A percentile compares a stretch with the other conserved stretches of the same genome.
phyloP scores from a whole-genome alignment of 2,888 invertebrate species.

The Petrolisthes manimaculis region DNA sequence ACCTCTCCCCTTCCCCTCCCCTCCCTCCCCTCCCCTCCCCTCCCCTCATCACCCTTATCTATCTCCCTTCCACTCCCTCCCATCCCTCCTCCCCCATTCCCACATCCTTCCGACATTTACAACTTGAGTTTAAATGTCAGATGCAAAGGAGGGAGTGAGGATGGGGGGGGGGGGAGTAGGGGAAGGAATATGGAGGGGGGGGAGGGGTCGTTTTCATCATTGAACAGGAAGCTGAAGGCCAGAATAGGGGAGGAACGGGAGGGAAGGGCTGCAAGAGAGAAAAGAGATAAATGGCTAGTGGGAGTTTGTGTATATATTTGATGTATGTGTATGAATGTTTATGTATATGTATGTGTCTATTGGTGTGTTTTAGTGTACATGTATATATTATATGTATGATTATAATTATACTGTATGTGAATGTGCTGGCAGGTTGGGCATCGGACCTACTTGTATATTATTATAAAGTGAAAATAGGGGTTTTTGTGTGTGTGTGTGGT shows the following conservation, averaged over 20 bases:
- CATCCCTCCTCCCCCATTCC: background rate
- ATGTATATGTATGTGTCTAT: no score
- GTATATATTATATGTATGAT: no score
- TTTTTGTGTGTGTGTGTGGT: no score
- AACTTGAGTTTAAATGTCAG: background rate
- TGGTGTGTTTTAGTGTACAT: no score
- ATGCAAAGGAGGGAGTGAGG: background rate
- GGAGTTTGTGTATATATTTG: background rate
- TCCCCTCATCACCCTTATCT: background rate
- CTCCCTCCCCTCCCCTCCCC: background rate
- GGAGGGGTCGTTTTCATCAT: background rate
- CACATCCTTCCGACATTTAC: background rate
- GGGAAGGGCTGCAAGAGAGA: background rate
- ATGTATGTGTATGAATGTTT: no score
- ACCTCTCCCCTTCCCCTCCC: background rate
- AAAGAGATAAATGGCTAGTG: background rate
- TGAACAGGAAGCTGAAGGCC: background rate
- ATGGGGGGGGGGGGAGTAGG: background rate
- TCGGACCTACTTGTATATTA: no score
- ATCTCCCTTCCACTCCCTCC: background rate
- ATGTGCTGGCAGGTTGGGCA: no score
- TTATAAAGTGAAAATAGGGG: no score
- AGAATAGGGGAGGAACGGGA: background rate
- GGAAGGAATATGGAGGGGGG: background rate
- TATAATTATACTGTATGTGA: no score